phyloP scores from a whole-genome alignment of 2,797 vertebrate species.

The Fundulus diaphanus region DNA sequence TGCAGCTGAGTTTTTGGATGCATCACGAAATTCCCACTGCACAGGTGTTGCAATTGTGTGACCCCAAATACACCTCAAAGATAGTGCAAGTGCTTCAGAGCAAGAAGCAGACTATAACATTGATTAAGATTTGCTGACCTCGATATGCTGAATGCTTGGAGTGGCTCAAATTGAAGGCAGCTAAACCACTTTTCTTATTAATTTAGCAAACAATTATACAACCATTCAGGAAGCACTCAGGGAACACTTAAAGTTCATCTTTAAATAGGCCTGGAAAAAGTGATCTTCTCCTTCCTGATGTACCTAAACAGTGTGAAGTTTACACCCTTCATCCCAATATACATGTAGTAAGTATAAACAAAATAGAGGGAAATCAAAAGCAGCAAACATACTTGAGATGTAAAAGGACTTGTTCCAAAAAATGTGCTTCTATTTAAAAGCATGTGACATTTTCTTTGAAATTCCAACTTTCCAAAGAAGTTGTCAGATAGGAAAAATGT shows the following conservation, averaged over 20 bases:
- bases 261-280: background rate
- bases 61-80: background rate
- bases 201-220: background rate
- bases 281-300: no score
- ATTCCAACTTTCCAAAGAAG: background rate
- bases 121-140: background rate
- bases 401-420: no score
- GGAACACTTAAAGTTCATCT: background rate
- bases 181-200: background rate
- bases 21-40: background rate
- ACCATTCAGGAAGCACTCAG: background rate
- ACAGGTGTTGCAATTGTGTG: background rate
- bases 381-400: no score
- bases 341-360: no score
- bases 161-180: background rate
- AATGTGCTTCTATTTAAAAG: no score
- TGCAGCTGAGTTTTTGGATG: background rate
- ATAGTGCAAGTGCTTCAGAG: background rate
- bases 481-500: background rate
- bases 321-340: no score
- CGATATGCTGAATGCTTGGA: background rate
- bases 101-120: background rate
- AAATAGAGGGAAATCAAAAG: no score
- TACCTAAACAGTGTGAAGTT: background rate
- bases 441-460: no score